Conservation (phyloP, 2,797 vertebrate species). For the Mionectes olivaceus region DNA sequence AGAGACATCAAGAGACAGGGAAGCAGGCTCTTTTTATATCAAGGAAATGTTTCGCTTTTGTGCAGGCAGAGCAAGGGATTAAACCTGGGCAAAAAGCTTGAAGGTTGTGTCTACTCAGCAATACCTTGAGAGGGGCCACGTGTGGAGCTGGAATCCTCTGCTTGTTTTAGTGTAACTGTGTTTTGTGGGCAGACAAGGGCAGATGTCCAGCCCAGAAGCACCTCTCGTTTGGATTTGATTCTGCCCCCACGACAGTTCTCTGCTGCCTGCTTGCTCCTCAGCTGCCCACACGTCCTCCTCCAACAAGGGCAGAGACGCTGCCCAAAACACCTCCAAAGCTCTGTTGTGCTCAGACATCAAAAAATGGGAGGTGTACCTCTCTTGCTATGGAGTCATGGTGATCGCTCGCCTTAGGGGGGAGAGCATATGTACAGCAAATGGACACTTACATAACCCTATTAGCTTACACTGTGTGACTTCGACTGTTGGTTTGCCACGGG, state of each 20-base stretch:
- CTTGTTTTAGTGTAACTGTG: not conserved
- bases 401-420: not conserved
- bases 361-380: not conserved
- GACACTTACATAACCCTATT: slow-evolving; percentile 56
- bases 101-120: not conserved
- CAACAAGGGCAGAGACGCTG: not conserved
- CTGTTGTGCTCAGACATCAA: not conserved
- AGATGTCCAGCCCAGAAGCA: not conserved
- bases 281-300: not conserved
- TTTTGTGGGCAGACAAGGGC: rapidly evolving
- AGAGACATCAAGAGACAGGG: not conserved
- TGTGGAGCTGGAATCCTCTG: not conserved
- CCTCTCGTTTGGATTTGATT: rapidly evolving
- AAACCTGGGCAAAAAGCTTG: not conserved
- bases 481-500: slow-evolving; percentile 55
- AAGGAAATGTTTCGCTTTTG: not conserved
- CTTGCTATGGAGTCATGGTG: not conserved
- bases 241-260: not conserved
- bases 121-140: not conserved
- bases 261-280: not conserved
- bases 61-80: not conserved
- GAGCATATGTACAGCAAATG: slow-evolving; percentile 65
- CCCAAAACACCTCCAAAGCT: not conserved
- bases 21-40: not conserved
- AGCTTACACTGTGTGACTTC: not conserved